A percentile compares a stretch with the other conserved stretches of the same genome.
These are phyloP conservation scores for Verasper variegatus DNA, from an alignment of 2,113 vertebrate species.

Conservation along the genomic window DNA sequence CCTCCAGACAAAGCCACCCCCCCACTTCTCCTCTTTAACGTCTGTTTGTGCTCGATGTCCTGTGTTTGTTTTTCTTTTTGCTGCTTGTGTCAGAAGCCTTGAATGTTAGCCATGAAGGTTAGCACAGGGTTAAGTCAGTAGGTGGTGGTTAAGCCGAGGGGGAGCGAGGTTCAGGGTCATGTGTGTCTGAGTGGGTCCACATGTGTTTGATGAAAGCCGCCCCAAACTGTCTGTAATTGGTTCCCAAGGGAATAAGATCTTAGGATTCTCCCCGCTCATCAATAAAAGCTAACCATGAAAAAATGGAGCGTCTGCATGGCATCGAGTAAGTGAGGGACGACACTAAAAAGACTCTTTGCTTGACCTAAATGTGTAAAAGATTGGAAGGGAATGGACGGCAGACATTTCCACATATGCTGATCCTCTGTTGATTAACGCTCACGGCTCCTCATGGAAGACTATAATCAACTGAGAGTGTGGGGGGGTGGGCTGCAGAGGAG, in stretches of 20 bases:
- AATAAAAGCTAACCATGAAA: slow-evolving; percentile 20
- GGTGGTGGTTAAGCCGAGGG: slow-evolving; percentile 14
- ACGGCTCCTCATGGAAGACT: background rate
- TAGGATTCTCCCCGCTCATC: slow-evolving; percentile 18
- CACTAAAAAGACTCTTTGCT: background rate
- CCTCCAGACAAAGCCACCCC: slow-evolving; percentile 2
- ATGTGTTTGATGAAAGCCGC: slow-evolving; percentile 39
- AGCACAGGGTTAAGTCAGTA: slow-evolving; percentile 12
- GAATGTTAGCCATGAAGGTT: background rate
- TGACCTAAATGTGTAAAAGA: slow-evolving; percentile 25
- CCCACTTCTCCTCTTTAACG: background rate
- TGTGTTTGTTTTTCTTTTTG: slow-evolving; percentile 17
- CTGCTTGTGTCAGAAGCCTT: background rate
- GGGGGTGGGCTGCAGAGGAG: slow-evolving; percentile 26
- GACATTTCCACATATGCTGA: slow-evolving; percentile 21
- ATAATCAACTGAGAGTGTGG: slow-evolving; percentile 24
- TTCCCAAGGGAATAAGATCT: slow-evolving; percentile 33
- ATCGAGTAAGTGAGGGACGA: background rate
- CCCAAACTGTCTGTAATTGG: slow-evolving; percentile 55
- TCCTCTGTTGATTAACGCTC: slow-evolving; percentile 45
- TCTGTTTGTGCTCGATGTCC: slow-evolving; percentile 8
- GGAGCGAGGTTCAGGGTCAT: slow-evolving; percentile 25
- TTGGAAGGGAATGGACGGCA: slow-evolving; percentile 25
- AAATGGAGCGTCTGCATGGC: background rate
- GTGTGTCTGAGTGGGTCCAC: slow-evolving; percentile 25